Evolutionary conservation across 2,888 invertebrate genomes (phyloP).

Genomic region (Dynastes maya): DNA sequence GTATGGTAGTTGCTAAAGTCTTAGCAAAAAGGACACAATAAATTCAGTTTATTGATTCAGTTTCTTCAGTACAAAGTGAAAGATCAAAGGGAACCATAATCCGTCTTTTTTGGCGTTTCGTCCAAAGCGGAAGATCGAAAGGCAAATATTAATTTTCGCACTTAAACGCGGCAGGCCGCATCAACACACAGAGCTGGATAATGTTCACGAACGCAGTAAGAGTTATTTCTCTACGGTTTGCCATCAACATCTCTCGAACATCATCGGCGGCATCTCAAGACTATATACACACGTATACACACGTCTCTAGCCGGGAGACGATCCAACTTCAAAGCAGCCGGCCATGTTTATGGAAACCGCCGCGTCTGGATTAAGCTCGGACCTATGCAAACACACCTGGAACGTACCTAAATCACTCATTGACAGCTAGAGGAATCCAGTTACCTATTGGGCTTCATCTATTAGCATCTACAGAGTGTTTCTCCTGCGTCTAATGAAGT

Average conservation of each 20-base stretch:
- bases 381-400: conserved; percentile 70
- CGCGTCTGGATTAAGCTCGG: conserved; percentile 58
- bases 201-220: conserved; percentile 36
- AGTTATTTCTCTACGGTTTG: conserved; percentile 53
- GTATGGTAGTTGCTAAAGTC: no score
- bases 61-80: not conserved
- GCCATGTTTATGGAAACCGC: conserved; percentile 65
- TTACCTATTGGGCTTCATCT: conserved; percentile 33
- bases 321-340: conserved; percentile 53
- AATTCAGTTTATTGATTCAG: no score
- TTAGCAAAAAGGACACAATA: not conserved
- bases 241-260: conserved; percentile 58
- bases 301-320: conserved; percentile 8
- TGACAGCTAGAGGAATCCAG: conserved; percentile 63
- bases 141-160: conserved; percentile 68
- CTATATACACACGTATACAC: conserved; percentile 29
- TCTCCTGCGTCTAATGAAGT: no score
- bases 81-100: not conserved
- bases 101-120: no score
- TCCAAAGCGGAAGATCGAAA: conserved; percentile 41
- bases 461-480: conserved; percentile 26
- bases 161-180: conserved; percentile 58
- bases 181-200: not conserved
- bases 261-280: conserved; percentile 61
- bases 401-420: conserved; percentile 67